Base-by-base conservation (phyloP, 2,888 invertebrate species). In the Cetonia aurata region DNA sequence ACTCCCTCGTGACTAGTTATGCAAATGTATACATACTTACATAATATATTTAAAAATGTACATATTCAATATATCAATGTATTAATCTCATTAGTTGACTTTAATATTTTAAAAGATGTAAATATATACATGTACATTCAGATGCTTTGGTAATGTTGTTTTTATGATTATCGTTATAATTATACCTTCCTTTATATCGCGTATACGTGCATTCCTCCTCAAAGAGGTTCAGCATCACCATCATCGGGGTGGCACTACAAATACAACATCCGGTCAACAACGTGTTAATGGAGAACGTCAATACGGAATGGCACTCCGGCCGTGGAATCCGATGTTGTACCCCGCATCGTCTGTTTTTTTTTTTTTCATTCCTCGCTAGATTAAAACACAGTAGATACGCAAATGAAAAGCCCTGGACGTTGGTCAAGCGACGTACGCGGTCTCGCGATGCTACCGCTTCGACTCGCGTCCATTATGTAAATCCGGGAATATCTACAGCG, bases 401-500 rank as follows among this genome's bases (percentile, higher is more conserved):
- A 77, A 77, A 78, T 77, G 78, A 76, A 77, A 76, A 74, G 74
- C 74, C 75, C 74, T 75, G 75, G 75, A 74, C 72, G 74, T 71
- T 76, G 72, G 76, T 73, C 70, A 73, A 73, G 73, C 71, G 73
- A 74, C 68, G 73, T 72, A 37, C 73, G 75, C 75, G 73, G 74
- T 76, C 74, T 50, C 75, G 72, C 71, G 41, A 71, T 71, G 77
- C 78, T 77, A 74, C 62, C 15, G 62, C 77, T 75, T 76, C 75
- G 75, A 75, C 75, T 77, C 76, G 74, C 76, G 75, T 76, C 77
- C 77, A 76, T 79, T 79, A 79, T 79, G 78, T 78, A 79, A 79
- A 79, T 79, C 75, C 70, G 71, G 74, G 75, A 77, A 76, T 77
- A 77, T 77, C 77, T 74, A 72, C 73, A 75, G 73, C 77, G 71